Base-by-base conservation (phyloP, 2,113 vertebrate genomes). In the Porphyrio hochstetteri region DNA sequence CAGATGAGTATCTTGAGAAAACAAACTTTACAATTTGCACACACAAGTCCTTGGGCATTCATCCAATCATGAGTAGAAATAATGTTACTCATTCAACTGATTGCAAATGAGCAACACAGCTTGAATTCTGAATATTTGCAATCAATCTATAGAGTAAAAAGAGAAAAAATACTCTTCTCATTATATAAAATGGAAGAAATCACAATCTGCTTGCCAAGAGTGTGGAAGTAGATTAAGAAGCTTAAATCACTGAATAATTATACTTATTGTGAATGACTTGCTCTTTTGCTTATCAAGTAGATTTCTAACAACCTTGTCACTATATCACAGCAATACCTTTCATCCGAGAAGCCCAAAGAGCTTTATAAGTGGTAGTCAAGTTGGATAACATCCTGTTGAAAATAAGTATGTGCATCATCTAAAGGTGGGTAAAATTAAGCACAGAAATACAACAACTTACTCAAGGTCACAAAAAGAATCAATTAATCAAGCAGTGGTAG, bases 51-150 rank as follows among this genome's bases (percentile, higher is more conserved):
- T 96, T 92, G 95, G 93, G 92, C 91, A 96, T 94, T 95, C 96
- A 93, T 94, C 92, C 95, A 96, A 78, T 92, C 95, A 93, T 92
- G 86, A 96, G 83, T 79, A 94, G 91, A 89, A 94, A 97, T 95
- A 95, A 95, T 76, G 69, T 95, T 96, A 96, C 88, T 97, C 92
- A 96, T 96, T 42, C 88, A 87, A 87, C 86, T 96, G 96, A 96
- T 95, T 96, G 93, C 92, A 96, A 95, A 94, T 94, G 96, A 97
- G 93, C 74, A 93, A 89, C 93, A 96, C 96, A 94, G 95, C 95
- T 96, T 97, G 92, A 94, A 95, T 97, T 88, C 70, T 96, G 93
- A 97, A 96, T 97, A 97, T 96, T 96, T 96, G 95, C 95, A 96
- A 97, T 96, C 92, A 96, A 93, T 91, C 83, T 88, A 96, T 92